Conservation (phyloP, 30 jellyfish, hydroid and myxozoan genomes). For the Mastigias papua region DNA sequence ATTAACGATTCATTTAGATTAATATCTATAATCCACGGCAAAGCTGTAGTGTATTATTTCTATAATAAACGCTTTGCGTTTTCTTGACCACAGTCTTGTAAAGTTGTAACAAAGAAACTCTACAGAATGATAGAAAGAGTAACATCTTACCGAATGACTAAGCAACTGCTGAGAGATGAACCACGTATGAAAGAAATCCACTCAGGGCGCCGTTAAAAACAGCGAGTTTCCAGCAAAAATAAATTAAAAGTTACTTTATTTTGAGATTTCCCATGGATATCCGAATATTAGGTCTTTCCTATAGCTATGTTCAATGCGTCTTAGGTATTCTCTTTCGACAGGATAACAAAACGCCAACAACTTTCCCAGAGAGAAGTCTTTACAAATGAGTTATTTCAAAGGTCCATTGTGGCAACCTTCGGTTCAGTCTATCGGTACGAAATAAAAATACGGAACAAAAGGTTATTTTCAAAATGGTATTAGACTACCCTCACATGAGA, state of each 20-base stretch:
- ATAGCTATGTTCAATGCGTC: constrained; percentile 7
- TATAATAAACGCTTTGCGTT: background rate
- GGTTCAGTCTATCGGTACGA: constrained; percentile 28
- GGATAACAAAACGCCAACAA: constrained; percentile 37
- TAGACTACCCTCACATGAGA: constrained; percentile 29
- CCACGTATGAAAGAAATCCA: background rate
- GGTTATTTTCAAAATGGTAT: constrained; percentile 15
- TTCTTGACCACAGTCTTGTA: background rate
- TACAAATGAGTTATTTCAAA: constrained; percentile 2
- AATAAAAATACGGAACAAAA: constrained; percentile 28
- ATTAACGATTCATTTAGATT: background rate
- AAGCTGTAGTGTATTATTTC: background rate
- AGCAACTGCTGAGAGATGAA: background rate
- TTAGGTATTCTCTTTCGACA: constrained; percentile 2
- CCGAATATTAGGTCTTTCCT: constrained; percentile 25
- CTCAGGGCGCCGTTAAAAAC: background rate
- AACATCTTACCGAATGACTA: background rate
- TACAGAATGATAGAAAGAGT: background rate
- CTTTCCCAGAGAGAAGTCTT: constrained; percentile 33
- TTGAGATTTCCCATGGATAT: constrained; percentile 52
- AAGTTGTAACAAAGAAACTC: background rate
- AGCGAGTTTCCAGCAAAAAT: background rate
- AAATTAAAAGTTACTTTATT: constrained; percentile 2
- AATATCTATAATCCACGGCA: background rate
- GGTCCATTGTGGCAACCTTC: constrained; percentile 24